These are phyloP conservation scores for Mesocricetus auratus DNA, from an alignment of 2,113 vertebrate species.

Conservation along the genomic window DNA sequence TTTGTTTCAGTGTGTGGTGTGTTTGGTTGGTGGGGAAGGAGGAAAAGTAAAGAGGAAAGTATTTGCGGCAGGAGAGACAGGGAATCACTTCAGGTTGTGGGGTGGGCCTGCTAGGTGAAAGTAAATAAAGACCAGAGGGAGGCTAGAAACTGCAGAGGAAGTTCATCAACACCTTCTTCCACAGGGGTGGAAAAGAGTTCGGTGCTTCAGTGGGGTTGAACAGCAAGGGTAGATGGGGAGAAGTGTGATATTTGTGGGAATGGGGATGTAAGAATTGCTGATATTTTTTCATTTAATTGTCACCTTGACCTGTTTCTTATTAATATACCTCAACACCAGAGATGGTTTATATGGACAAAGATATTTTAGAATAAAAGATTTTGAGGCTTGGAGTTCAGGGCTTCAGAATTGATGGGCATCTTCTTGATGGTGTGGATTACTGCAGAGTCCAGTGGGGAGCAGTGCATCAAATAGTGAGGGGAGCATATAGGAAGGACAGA, in stretches of 20 bases:
- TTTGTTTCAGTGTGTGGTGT: background rate
- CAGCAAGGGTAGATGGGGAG: background rate
- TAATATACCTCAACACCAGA: background rate
- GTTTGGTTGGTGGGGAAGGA: background rate
- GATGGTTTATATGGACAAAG: background rate
- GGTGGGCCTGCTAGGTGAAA: background rate
- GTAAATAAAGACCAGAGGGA: background rate
- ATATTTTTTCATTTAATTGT: background rate
- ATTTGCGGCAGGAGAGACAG: background rate
- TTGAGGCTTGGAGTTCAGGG: background rate
- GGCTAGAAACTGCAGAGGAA: background rate
- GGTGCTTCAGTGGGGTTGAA: background rate
- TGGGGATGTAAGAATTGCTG: background rate
- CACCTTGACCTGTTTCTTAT: background rate
- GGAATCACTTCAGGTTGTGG: background rate
- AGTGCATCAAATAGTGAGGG: background rate
- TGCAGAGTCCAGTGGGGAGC: background rate
- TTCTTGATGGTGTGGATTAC: background rate
- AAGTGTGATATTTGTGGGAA: background rate
- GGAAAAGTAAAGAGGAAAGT: background rate
- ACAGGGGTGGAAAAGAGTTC: background rate
- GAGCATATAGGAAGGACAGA: too few relatives aligned
- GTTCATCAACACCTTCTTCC: background rate
- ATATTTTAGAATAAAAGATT: background rate
- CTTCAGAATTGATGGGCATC: background rate